These are phyloP conservation scores for Seladonia tumulorum DNA, from an alignment of 2,888 invertebrate genomes.

Conservation along the genomic window DNA sequence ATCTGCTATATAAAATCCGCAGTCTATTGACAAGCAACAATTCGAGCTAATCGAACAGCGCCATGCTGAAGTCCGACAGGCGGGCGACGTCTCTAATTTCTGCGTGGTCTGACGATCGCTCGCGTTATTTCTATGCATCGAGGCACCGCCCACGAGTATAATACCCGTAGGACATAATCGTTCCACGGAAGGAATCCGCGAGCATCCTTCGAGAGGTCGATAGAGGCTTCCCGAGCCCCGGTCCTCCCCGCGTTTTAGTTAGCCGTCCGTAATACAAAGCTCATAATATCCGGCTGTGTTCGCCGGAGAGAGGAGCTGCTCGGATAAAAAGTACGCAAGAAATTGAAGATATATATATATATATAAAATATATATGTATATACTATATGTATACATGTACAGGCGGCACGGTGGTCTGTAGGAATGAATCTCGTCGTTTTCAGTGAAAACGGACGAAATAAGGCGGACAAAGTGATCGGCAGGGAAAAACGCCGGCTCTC, in stretches of 20 bases:
- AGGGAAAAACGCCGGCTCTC: constrained; percentile 19
- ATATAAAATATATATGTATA: not conserved
- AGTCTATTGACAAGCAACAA: not conserved
- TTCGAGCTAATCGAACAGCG: too few species aligned
- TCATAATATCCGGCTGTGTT: constrained; percentile 23
- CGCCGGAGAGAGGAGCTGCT: not conserved
- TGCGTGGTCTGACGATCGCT: not conserved
- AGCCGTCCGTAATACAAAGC: constrained; percentile 27
- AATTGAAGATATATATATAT: constrained; percentile 35
- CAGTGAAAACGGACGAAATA: constrained; percentile 53
- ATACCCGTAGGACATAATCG: constrained; percentile 10
- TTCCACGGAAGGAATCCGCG: constrained; percentile 1
- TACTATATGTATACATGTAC: not conserved
- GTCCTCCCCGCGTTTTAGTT: not conserved
- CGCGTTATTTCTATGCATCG: not conserved
- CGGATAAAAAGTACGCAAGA: constrained; percentile 22
- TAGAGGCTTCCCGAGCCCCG: not conserved
- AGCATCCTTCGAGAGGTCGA: constrained; percentile 12
- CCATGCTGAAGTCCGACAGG: not conserved
- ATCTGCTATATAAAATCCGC: too few species aligned
- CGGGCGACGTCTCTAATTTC: not conserved
- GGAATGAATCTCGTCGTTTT: constrained; percentile 55
- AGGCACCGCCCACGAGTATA: constrained; percentile 1
- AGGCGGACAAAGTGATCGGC: constrained; percentile 54
- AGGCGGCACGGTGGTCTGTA: constrained; percentile 21